Percentiles rank a stretch among this genome's conserved stretches.
phyloP scores from a whole-genome alignment of 2,888 invertebrate species.

The Hypsopygia costalis region DNA sequence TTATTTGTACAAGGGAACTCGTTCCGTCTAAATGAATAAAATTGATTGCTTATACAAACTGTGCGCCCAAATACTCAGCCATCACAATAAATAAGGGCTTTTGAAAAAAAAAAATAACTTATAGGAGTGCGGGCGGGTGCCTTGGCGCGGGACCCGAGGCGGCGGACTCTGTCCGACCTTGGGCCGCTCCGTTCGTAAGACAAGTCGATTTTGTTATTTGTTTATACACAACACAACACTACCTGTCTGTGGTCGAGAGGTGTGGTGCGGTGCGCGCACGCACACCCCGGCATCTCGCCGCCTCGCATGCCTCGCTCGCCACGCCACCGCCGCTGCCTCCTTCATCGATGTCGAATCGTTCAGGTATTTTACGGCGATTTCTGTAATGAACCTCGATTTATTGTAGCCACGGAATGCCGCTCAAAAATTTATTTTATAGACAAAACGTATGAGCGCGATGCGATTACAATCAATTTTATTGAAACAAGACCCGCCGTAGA shows the following conservation, averaged over 20 bases:
- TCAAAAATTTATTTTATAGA: slow-evolving; percentile 59
- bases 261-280: slow-evolving; percentile 35
- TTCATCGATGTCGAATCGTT: slow-evolving; percentile 62
- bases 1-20: slow-evolving; percentile 70
- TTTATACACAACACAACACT: slow-evolving; percentile 78
- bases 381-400: slow-evolving; percentile 74
- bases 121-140: slow-evolving; percentile 43
- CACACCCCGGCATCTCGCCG: slow-evolving; percentile 19
- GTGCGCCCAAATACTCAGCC: slow-evolving; percentile 77
- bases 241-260: slow-evolving; percentile 55
- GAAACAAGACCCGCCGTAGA: slow-evolving; percentile 42
- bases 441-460: slow-evolving; percentile 56
- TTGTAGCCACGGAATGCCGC: slow-evolving; percentile 57
- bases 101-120: slow-evolving; percentile 55
- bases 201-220: slow-evolving; percentile 80
- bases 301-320: slow-evolving; percentile 30
- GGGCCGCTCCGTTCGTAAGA: slow-evolving; percentile 69
- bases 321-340: too few species aligned
- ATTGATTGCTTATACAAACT: slow-evolving; percentile 81
- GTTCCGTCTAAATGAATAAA: slow-evolving; percentile 78
- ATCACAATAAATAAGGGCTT: slow-evolving; percentile 77
- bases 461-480: slow-evolving; percentile 60
- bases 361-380: slow-evolving; percentile 74
- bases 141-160: slow-evolving; percentile 33
- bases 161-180: slow-evolving; percentile 59